These are phyloP conservation scores for Nomada flava DNA, from an alignment of 2,888 invertebrate species.

Conservation along the genomic window DNA sequence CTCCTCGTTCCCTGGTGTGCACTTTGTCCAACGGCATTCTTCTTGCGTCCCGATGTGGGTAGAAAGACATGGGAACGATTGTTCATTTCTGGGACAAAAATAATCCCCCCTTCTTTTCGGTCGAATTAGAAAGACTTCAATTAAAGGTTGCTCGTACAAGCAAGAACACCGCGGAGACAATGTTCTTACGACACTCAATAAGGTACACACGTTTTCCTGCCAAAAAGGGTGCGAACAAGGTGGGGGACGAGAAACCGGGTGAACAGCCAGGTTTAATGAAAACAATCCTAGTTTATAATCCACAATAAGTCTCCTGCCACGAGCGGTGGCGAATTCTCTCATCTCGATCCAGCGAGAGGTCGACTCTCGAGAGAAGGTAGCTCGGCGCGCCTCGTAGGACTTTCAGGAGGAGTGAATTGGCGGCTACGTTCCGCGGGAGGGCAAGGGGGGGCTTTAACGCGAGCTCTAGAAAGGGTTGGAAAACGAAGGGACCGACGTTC, in stretches of 20 bases:
- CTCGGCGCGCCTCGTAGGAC: conserved; percentile 32
- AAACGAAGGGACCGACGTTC: conserved; percentile 36
- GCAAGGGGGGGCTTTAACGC: conserved; percentile 52
- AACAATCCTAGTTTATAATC: conserved; percentile 82
- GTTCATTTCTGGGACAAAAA: not conserved
- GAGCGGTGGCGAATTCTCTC: conserved; percentile 66
- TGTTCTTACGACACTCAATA: conserved; percentile 57
- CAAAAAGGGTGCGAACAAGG: conserved; percentile 33
- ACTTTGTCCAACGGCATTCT: conserved; percentile 43
- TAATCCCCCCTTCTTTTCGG: not conserved
- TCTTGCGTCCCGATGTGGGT: conserved; percentile 16
- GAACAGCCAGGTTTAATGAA: conserved; percentile 72
- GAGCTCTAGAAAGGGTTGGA: conserved; percentile 61
- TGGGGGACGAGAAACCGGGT: conserved; percentile 18
- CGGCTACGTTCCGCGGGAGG: conserved; percentile 52
- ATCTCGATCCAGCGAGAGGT: conserved; percentile 55
- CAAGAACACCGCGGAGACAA: conserved; percentile 16
- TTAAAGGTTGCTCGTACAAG: conserved; percentile 14
- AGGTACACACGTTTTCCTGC: conserved; percentile 46
- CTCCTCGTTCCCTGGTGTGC: conserved; percentile 41
- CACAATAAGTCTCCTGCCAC: conserved; percentile 71
- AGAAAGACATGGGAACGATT: conserved; percentile 23
- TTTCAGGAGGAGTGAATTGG: conserved; percentile 61
- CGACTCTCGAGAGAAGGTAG: conserved; percentile 23
- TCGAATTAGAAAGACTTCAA: not conserved